Base-by-base conservation (phyloP, 2,113 vertebrate genomes). In the Pitta sordida region DNA sequence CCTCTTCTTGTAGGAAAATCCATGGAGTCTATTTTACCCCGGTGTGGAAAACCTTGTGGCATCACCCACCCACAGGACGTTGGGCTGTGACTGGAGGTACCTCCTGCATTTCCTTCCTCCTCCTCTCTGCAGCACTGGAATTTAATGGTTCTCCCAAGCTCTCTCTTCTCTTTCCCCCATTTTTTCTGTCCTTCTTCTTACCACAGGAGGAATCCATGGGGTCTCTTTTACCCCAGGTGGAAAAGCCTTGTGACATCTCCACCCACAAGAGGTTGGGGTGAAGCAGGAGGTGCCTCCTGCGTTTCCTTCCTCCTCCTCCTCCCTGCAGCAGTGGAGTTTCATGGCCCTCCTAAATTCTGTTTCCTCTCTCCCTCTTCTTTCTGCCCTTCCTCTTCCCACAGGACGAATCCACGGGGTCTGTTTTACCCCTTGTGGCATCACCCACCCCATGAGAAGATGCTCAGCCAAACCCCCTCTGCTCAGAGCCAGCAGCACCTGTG, bases 221-320 rank as follows among this genome's bases (percentile, higher is more conserved):
- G 13, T 39, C 46, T 46, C 8, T 23, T 73, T 44, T 19, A 63
- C 18, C 10, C 34, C 43, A 26, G 10, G 16, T 4, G 37, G 26
- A 64, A 73, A 39, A 0, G 5, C 9, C 20, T 20, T 2, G 13
- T 27, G 23, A 16, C 60, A 13, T 3, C 74, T 41, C 22, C 43
- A 22, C 29, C 14, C 29, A 41, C 41, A 26, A 51, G 52, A 3
- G 2, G 37, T 23, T 49, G 78, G 30, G 14, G 2, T 11, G 0
- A 5, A 48, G 2, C 10, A 55, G 34, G 41, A 55, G 46, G 3
- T 2, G 3, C 24, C 8, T 75, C 29, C 39, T 68, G 1, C 0
- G 1, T 15, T 46, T 39, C 52, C 9, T 39, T 39, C 48, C 49
- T 63, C n/a, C 24, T 63, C n/a, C 24, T 58, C 55, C n/a, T 58